Base-by-base conservation (phyloP, 1,140 invertebrate species). In the Leptinotarsa texana region DNA sequence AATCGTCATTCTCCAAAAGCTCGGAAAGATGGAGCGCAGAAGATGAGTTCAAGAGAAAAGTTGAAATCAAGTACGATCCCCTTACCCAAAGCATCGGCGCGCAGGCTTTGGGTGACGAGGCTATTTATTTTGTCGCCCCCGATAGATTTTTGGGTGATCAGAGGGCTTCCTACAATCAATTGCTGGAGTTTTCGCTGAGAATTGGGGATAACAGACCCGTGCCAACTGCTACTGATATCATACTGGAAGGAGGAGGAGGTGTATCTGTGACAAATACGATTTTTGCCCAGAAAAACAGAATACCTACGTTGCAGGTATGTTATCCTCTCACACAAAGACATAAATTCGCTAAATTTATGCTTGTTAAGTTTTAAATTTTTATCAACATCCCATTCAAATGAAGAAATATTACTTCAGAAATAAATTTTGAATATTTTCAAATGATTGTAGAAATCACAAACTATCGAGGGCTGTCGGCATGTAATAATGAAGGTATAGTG, bases 81-180 rank as follows among this genome's bases (percentile, higher is more conserved):
- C 87, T 93, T 47, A 90, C 90, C 6, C 92, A 97, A 84, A 93
- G 92, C 72, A 91, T 98, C 63, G 92, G 91, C 8, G 91, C 94
- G 1, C 89, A 88, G 1, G 90, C 96, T 2, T 86, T 89, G 63
- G 91, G 91, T 68, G 89, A 91, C 33, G 93, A 96, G 80, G 88
- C 91, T 21, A 89, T 97, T 2, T 98, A 96, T 83, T 98, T 98
- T 83, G 79, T 93, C 18, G 96, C 96, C 2, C 95, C 96, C 48
- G 94, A 92, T 71, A 91, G 93, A 81, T 98, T 95, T 84, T 87
- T 98, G n/a, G 96, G 96, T 0, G 96, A 99, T 87, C 96, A 98
- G 83, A 87, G 96, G 76, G 92, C 94, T 51, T 96, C 96, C 51
- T 99, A 99, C 85, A 98, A 98, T 86, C 96, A 98, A 80, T 90